These are phyloP conservation scores for Acronicta leporina DNA, from an alignment of 2,888 invertebrate species.

Conservation along the genomic window DNA sequence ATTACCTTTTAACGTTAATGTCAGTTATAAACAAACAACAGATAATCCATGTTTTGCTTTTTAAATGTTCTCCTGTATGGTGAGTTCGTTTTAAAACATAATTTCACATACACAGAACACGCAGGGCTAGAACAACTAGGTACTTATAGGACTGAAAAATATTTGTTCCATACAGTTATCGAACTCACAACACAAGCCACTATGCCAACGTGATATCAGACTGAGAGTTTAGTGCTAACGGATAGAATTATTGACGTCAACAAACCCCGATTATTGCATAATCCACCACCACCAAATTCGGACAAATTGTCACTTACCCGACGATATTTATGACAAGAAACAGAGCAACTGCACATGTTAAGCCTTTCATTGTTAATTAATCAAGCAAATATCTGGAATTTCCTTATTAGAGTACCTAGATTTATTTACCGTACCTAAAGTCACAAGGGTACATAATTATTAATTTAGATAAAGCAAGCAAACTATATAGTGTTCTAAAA, in stretches of 20 bases:
- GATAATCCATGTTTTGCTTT: neutral
- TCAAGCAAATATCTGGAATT: constrained; percentile 5
- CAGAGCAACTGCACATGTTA: constrained; percentile 28
- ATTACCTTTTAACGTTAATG: neutral
- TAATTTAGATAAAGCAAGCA: neutral
- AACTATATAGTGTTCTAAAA: neutral
- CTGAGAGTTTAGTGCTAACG: no score
- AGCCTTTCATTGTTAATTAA: constrained; percentile 36
- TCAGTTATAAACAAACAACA: neutral
- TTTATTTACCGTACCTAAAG: constrained; percentile 23
- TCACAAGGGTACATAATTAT: constrained; percentile 5
- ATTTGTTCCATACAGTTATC: no score
- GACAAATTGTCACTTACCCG: constrained; percentile 43
- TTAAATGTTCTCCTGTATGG: no score
- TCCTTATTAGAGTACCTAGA: neutral
- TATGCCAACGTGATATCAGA: no score
- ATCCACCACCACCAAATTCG: constrained; percentile 26
- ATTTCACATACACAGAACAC: no score
- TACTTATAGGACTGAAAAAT: no score
- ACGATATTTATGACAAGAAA: constrained; percentile 25
- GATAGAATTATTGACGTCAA: no score
- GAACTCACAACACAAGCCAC: no score
- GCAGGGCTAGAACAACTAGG: no score
- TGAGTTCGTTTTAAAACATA: no score
- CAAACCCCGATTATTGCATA: no score